Conservation (phyloP, 2,113 vertebrate genomes). For the Eonycteris spelaea region DNA sequence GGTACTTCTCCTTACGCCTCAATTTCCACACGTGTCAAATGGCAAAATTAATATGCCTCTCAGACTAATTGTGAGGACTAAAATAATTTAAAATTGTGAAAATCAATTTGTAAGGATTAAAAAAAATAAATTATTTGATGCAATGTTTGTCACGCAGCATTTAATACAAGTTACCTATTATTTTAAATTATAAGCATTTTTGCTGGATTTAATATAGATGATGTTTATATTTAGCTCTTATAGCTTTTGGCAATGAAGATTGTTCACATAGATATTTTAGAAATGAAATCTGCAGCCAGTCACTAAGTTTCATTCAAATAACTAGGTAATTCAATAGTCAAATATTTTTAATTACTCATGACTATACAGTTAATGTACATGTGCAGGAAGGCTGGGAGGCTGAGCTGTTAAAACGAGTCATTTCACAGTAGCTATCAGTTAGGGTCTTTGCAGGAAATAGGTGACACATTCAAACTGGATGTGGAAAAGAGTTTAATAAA, state of each 20-base stretch:
- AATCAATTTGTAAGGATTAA: background rate
- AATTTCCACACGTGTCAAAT: background rate
- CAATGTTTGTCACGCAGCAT: background rate
- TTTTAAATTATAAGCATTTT: constrained; percentile 31
- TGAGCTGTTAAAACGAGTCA: background rate
- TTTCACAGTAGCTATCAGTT: background rate
- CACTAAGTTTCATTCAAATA: background rate
- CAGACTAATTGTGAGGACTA: background rate
- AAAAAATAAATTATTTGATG: background rate
- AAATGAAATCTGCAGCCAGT: constrained; percentile 12
- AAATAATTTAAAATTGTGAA: background rate
- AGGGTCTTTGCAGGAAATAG: background rate
- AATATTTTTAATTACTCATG: background rate
- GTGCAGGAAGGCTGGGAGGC: background rate
- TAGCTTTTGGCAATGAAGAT: background rate
- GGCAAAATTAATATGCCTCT: background rate
- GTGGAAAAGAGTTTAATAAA: background rate
- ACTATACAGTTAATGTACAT: background rate
- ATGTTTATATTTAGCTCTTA: background rate
- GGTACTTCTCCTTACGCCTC: background rate
- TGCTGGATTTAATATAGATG: background rate
- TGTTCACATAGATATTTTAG: background rate
- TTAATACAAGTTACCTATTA: background rate
- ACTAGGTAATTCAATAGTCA: background rate
- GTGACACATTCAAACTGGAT: background rate